Evolutionary conservation across 1,140 invertebrate species (phyloP).

Genomic region (Drosophila murphyi): DNA sequence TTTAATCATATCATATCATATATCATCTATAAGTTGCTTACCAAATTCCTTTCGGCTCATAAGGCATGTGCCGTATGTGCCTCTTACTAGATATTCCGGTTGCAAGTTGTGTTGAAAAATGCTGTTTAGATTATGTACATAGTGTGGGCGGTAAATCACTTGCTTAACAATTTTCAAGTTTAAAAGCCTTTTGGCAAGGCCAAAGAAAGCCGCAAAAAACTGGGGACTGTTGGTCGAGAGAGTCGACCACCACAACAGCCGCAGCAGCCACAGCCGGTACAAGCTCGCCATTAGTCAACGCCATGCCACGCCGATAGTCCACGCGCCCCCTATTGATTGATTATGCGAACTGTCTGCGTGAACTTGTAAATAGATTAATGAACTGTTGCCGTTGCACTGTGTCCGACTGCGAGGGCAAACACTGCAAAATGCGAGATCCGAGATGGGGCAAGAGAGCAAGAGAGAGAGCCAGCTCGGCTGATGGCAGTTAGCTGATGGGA

Average conservation of each 20-base stretch:
- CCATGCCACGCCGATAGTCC: conserved; percentile 38
- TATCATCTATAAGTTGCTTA: too few relatives aligned
- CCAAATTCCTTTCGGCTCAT: too few relatives aligned
- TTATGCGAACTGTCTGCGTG: conserved; percentile 80
- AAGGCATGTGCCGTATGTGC: too few relatives aligned
- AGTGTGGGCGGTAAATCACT: not conserved
- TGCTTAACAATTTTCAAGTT: not conserved
- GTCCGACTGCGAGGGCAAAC: not conserved
- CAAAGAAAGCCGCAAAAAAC: conserved; percentile 21
- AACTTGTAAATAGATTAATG: conserved; percentile 84
- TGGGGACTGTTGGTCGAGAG: conserved; percentile 1
- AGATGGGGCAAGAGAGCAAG: too few relatives aligned
- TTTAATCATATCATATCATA: too few relatives aligned
- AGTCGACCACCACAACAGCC: not conserved
- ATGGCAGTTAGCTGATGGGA: not conserved
- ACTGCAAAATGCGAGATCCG: too few relatives aligned
- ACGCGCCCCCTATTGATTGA: conserved; percentile 74
- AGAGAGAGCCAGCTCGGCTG: too few relatives aligned
- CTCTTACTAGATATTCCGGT: too few relatives aligned
- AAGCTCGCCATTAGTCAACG: conserved; percentile 42
- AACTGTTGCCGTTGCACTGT: conserved; percentile 72
- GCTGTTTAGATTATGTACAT: not conserved
- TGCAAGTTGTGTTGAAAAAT: too few relatives aligned
- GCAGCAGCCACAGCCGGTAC: conserved; percentile 22
- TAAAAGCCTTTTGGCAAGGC: conserved; percentile 7